These are phyloP conservation scores for Thermophis baileyi DNA, from an alignment of 2,113 vertebrate genomes.

Conservation along the genomic window DNA sequence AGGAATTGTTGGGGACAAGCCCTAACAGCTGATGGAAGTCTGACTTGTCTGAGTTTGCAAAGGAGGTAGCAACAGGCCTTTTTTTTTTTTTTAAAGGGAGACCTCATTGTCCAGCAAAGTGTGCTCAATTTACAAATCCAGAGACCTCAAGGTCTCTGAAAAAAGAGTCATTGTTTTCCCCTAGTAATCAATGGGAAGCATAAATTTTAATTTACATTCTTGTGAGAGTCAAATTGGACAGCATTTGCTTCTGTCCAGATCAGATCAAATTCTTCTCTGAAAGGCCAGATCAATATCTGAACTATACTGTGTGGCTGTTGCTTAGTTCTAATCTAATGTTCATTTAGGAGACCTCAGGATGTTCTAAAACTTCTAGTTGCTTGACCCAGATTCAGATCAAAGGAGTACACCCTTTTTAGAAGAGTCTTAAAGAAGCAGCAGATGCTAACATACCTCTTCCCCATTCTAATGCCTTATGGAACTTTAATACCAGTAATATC, in stretches of 20 bases:
- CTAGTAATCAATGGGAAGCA: neutral
- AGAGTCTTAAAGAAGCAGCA: neutral
- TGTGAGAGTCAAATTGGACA: neutral
- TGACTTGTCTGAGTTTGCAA: conserved; percentile 8
- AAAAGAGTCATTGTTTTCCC: neutral
- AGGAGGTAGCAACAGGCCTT: neutral
- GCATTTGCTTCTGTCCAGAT: neutral
- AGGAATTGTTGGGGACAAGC: conserved; percentile 42
- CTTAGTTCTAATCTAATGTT: neutral
- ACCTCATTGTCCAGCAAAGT: neutral
- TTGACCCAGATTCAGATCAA: neutral
- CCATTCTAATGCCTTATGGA: neutral
- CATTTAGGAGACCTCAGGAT: neutral
- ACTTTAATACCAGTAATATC: neutral
- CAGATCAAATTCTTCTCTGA: neutral
- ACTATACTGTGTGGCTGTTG: neutral
- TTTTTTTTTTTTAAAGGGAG: neutral
- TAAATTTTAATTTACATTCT: neutral
- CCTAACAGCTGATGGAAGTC: conserved; percentile 50
- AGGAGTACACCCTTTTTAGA: neutral
- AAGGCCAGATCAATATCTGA: neutral
- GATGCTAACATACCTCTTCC: neutral
- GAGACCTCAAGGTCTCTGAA: neutral
- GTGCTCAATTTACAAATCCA: neutral
- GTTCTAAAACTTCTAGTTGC: neutral